These are phyloP conservation scores for Anadara kagoshimensis DNA, from an alignment of 1,140 invertebrate species.

Conservation along the genomic window DNA sequence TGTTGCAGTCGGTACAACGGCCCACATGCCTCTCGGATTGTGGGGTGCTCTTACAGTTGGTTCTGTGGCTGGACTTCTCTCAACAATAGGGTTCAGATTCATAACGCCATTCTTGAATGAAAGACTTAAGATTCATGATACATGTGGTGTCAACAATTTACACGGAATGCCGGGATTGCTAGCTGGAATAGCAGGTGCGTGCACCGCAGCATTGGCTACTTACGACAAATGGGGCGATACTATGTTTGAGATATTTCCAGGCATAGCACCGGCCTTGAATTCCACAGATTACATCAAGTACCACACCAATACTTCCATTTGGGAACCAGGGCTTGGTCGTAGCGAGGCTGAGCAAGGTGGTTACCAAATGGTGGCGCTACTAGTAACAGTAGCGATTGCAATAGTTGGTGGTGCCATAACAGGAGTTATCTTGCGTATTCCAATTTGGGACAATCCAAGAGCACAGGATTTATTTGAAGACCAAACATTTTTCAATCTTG, in stretches of 20 bases:
- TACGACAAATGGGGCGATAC: conserved; percentile 75
- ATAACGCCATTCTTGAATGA: conserved; percentile 86
- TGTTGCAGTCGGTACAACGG: conserved; percentile 78
- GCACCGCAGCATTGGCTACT: conserved; percentile 84
- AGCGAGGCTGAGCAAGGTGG: conserved; percentile 83
- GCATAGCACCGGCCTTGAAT: conserved; percentile 54
- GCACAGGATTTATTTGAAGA: too few species aligned
- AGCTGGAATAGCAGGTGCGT: conserved; percentile 85
- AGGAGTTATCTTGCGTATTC: conserved; percentile 82
- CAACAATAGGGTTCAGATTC: conserved; percentile 89
- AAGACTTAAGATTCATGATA: conserved; percentile 87
- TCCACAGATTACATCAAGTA: conserved; percentile 49
- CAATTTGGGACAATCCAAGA: too few species aligned
- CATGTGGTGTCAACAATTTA: conserved; percentile 96
- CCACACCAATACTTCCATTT: conserved; percentile 52
- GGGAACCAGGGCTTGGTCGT: conserved; percentile 77
- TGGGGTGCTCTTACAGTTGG: conserved; percentile 91
- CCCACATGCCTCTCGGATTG: conserved; percentile 89
- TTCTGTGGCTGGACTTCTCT: conserved; percentile 85
- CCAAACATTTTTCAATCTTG: too few species aligned
- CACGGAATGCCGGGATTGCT: conserved; percentile 96
- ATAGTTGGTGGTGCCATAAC: conserved; percentile 85
- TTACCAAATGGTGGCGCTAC: conserved; percentile 85
- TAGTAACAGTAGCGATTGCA: conserved; percentile 82
- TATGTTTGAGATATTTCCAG: conserved; percentile 76